These are phyloP conservation scores for Tychaedon coryphoeus DNA, from an alignment of 2,113 vertebrate species.

Conservation along the genomic window DNA sequence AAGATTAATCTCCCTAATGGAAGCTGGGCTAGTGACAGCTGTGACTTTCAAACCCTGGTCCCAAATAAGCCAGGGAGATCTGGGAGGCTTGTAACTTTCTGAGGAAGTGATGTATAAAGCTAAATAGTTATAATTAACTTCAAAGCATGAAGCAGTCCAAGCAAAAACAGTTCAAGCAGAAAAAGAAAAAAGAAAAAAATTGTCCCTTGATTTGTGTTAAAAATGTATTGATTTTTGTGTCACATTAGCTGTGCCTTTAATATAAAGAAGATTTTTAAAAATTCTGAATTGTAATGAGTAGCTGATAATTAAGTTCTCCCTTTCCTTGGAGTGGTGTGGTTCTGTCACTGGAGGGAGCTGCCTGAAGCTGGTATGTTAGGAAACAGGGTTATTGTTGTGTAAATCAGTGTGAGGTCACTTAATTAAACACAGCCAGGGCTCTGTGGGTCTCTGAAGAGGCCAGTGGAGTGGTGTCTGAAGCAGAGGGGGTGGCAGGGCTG, in stretches of 20 bases:
- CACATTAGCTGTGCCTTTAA: neutral
- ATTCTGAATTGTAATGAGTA: neutral
- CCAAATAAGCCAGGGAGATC: neutral
- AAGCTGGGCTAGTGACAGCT: neutral
- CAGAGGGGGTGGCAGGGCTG: neutral
- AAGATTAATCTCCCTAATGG: constrained; percentile 13
- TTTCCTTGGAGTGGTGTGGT: neutral
- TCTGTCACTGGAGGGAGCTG: neutral
- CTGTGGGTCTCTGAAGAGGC: neutral
- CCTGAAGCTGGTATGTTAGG: neutral
- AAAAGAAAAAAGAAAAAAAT: neutral
- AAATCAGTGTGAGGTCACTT: constrained; percentile 22
- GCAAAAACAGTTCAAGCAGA: neutral
- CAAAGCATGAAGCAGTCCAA: neutral
- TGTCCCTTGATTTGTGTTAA: neutral
- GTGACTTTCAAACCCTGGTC: neutral
- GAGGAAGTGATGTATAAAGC: neutral
- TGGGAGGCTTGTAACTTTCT: neutral
- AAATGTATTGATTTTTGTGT: neutral
- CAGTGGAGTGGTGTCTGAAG: neutral
- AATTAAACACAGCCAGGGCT: constrained; percentile 28
- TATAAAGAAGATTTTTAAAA: neutral
- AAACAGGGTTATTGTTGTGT: constrained; percentile 17
- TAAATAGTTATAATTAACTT: constrained; percentile 11
- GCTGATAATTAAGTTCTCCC: neutral